Percentiles rank a stretch among this genome's conserved stretches.
phyloP scores from a whole-genome alignment of 2,888 invertebrate species.

The Euclidia mi region DNA sequence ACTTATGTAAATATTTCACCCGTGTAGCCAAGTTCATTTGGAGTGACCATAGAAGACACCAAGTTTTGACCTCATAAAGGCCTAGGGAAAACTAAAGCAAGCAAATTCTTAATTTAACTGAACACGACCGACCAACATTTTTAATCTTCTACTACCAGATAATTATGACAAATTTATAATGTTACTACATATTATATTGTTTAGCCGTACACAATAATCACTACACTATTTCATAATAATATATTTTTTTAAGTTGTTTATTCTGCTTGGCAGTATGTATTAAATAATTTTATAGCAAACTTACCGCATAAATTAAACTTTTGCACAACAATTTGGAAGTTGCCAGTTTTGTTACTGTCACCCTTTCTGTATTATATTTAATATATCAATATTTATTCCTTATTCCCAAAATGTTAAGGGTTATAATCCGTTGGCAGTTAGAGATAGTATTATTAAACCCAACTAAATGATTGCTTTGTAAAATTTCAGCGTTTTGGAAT shows the following conservation, averaged over 20 bases:
- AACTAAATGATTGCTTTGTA: constrained; percentile 65
- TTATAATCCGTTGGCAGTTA: constrained; percentile 49
- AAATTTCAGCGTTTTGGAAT: constrained; percentile 42
- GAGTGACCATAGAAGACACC: too few species aligned
- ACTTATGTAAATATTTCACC: too few species aligned
- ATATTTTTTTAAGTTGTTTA: constrained; percentile 25
- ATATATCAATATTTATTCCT: constrained; percentile 62
- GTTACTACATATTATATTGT: too few species aligned
- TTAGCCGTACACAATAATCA: too few species aligned
- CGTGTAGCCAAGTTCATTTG: too few species aligned
- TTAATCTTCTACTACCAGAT: too few species aligned
- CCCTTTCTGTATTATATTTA: constrained; percentile 65
- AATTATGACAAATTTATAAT: too few species aligned
- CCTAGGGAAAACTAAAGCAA: too few species aligned
- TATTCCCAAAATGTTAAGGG: constrained; percentile 49
- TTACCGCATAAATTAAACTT: constrained; percentile 80
- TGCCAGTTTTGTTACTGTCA: constrained; percentile 74
- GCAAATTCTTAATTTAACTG: too few species aligned
- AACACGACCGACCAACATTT: too few species aligned
- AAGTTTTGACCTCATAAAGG: too few species aligned
- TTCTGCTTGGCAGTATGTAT: constrained; percentile 55
- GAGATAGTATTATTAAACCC: constrained; percentile 56
- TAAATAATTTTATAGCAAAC: constrained; percentile 72
- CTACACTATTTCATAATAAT: neutral
- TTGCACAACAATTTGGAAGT: constrained; percentile 74